Conservation (phyloP, 1,140 invertebrate genomes). For the Drosophila quadrilineata region DNA sequence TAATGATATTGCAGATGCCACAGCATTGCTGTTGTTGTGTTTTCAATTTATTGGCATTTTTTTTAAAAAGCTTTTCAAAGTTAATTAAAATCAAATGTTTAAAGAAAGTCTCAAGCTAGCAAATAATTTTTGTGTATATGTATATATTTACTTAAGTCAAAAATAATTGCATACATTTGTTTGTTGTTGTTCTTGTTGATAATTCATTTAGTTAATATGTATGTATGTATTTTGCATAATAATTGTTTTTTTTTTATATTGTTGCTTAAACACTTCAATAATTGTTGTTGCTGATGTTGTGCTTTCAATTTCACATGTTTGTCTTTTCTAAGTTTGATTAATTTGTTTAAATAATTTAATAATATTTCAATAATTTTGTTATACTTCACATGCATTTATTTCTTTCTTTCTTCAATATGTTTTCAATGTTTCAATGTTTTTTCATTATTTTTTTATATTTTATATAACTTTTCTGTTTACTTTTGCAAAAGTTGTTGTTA, state of each 20-base stretch:
- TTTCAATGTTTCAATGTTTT: conserved; percentile 19
- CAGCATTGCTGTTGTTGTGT: conserved; percentile 39
- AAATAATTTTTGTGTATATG: conserved; percentile 44
- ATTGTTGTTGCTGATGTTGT: conserved; percentile 14
- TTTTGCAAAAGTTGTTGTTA: conserved; percentile 55
- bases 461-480: conserved; percentile 1
- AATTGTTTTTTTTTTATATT: conserved; percentile 21
- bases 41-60: no score
- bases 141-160: conserved; percentile 28
- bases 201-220: conserved; percentile 3
- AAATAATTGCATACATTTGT: conserved; percentile 28
- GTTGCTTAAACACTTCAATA: conserved; percentile 38
- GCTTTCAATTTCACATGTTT: conserved; percentile 33
- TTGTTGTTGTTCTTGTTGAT: not conserved
- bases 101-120: no score
- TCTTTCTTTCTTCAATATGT: not conserved
- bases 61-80: conserved; percentile 48
- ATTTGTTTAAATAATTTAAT: no score
- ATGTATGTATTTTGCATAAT: not conserved
- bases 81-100: conserved; percentile 56
- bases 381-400: not conserved
- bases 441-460: conserved; percentile 4
- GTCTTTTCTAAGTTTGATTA: conserved; percentile 14
- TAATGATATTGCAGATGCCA: conserved; percentile 78
- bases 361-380: no score